Evolutionary conservation across 2,797 vertebrate species (phyloP), one percentile per base, ranked within the genome.

Genomic region (Halcyon leucocephala): DNA sequence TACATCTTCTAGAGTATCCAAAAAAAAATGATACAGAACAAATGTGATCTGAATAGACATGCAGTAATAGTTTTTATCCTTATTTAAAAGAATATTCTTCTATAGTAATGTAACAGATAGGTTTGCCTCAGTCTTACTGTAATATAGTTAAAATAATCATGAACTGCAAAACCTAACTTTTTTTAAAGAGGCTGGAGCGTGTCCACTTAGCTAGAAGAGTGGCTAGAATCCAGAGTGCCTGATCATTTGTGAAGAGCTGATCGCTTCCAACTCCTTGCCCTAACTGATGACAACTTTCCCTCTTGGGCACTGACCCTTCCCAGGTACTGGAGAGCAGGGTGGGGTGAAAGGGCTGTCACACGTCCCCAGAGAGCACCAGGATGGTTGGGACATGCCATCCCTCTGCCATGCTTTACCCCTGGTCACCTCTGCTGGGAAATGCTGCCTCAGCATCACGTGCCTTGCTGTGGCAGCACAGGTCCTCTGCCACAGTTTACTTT

Each of bases 371-470:
- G 44, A 28, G n/a, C 66, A 7, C 11, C 1, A 11, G 2, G 58
- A 0, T 17, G 22, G 6, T 49, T 64, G 67, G 19, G 19, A 49
- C 9, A 5, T 6, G 17, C 49, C n/a, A 15, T 3, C 29, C 28
- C 35, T 76, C 7, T 60, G 49, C 4, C 31, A 3, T 2, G 69
- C 73, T n/a, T 16, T 18, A 37, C n/a, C 41, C 22, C 61, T 49
- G 16, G 9, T 17, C 20, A n/a, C 13, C 29, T 10, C 6, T 54
- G 35, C 10, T 1, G 2, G 37, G 19, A 74, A 46, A 33, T 3
- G 31, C 19, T 25, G 57, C 51, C 26, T 51, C 51, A n/a, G 17
- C 26, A 26, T 6, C 60, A 18, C 0, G 0, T 0, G 1, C n/a
- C 41, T 65, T 15, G 16, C 44, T 60, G 25, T 3, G 25, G 42